Base-by-base conservation (phyloP, 2,113 vertebrate species). In the Pica pica region DNA sequence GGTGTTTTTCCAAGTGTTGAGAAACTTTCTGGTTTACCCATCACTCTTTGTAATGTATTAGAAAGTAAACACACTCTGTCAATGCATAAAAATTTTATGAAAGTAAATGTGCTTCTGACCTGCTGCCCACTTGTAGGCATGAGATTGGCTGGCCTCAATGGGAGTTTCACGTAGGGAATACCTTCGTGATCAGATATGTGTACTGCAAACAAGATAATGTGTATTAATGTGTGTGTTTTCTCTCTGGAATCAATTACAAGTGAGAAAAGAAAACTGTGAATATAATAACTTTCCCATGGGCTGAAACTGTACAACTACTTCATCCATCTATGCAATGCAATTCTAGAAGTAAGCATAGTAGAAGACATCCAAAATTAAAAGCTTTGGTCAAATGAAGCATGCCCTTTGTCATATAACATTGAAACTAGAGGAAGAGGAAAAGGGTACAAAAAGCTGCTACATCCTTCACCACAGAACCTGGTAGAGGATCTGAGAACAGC, bases 221-320 rank as follows among this genome's bases (percentile, higher is more conserved):
- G n/a, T 76, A 94, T 75, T 89, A 94, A 94, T 59, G 39, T 49
- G 22, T 69, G 20, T 77, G 20, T 83, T 95, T 94, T 90, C 67
- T 96, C 63, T 93, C 95, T 95, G 96, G 90, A 94, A 93, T 87
- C 67, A 95, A 94, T 97, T 95, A 94, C 86, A 94, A 91, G 59
- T 33, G 80, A 94, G 80, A 94, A 97, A 95, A 96, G 91, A 89
- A 95, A 96, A 87, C 80, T 71, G 78, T 90, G 86, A 94, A 67
- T 89, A 75, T 63, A 90, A 91, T 81, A 87, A 91, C 59, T 91
- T 95, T 95, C 88, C 68, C 89, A 87, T 61, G 75, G 70, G 82
- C 49, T 88, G 78, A 87, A 78, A 77, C 30, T 50, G 9, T 70
- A 53, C 28, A 61, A 27, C 41, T 93, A 52, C 83, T 65, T 59